Conservation (phyloP, 2,888 invertebrate species). For the Drosophila nigricruria region DNA sequence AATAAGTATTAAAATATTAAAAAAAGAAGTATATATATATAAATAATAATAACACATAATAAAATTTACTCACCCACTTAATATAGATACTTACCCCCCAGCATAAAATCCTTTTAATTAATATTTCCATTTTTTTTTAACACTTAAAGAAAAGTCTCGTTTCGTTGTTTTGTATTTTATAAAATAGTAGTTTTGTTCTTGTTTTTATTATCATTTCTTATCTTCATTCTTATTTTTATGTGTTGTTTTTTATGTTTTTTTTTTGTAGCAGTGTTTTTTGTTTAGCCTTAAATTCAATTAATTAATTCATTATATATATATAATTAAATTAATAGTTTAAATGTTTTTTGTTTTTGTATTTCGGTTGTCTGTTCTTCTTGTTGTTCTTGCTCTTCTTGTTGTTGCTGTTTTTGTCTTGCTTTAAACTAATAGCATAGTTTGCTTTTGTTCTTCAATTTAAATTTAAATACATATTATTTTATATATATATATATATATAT, state of each 20-base stretch:
- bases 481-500: slow-evolving; percentile 4
- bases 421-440: slow-evolving; percentile 70
- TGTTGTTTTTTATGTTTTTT: slow-evolving; percentile 45
- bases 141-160: slow-evolving; percentile 2
- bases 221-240: slow-evolving; percentile 56
- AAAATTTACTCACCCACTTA: background rate
- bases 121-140: background rate
- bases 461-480: slow-evolving; percentile 61
- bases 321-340: slow-evolving; percentile 82
- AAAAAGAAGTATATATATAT: background rate
- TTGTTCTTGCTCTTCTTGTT: slow-evolving; percentile 27
- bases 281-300: slow-evolving; percentile 72
- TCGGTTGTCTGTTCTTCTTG: slow-evolving; percentile 26
- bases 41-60: background rate
- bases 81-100: background rate
- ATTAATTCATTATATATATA: slow-evolving; percentile 71
- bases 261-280: slow-evolving; percentile 62
- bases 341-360: slow-evolving; percentile 73
- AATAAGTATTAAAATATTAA: background rate
- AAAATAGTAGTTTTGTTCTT: slow-evolving; percentile 81
- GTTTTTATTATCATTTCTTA: slow-evolving; percentile 76
- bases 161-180: slow-evolving; percentile 67
- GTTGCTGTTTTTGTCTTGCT: slow-evolving; percentile 32
- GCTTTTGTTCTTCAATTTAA: slow-evolving; percentile 52
- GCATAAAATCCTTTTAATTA: background rate